phyloP scores from a whole-genome alignment of 2,797 vertebrate genomes.

The Acanthurus lineatus region DNA sequence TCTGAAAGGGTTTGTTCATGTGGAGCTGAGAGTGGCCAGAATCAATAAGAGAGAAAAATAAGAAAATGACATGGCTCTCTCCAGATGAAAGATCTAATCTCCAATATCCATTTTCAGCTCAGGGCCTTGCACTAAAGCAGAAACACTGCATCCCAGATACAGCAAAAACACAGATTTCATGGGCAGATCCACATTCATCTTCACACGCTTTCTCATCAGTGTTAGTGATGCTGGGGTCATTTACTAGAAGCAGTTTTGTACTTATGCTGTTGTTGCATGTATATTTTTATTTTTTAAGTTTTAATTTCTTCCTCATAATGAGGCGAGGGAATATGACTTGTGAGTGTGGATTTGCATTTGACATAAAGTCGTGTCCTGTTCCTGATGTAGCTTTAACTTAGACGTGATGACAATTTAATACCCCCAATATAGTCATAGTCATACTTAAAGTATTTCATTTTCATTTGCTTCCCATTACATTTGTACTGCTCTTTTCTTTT shows the following conservation, averaged over 20 bases:
- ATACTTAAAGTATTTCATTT: constrained; percentile 67
- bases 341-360: constrained; percentile 68
- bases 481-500: constrained; percentile 47
- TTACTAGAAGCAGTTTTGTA: constrained; percentile 27
- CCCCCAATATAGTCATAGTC: constrained; percentile 63
- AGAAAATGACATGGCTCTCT: constrained; percentile 89
- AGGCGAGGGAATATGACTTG: constrained; percentile 52
- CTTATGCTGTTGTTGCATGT: constrained; percentile 52
- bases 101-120: constrained; percentile 89
- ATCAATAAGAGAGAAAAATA: constrained; percentile 89
- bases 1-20: constrained; percentile 83
- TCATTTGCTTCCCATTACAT: constrained; percentile 60
- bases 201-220: constrained; percentile 39
- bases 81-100: constrained; percentile 90
- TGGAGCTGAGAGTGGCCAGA: constrained; percentile 86
- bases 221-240: constrained; percentile 10
- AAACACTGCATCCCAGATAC: constrained; percentile 68
- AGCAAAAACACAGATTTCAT: constrained; percentile 64
- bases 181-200: constrained; percentile 52
- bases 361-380: constrained; percentile 67
- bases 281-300: constrained; percentile 48
- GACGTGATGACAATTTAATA: constrained; percentile 79
- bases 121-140: constrained; percentile 73
- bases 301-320: constrained; percentile 56
- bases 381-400: constrained; percentile 68